Evolutionary conservation across 2,888 invertebrate genomes (phyloP).

Genomic region (Pheosia tremula): DNA sequence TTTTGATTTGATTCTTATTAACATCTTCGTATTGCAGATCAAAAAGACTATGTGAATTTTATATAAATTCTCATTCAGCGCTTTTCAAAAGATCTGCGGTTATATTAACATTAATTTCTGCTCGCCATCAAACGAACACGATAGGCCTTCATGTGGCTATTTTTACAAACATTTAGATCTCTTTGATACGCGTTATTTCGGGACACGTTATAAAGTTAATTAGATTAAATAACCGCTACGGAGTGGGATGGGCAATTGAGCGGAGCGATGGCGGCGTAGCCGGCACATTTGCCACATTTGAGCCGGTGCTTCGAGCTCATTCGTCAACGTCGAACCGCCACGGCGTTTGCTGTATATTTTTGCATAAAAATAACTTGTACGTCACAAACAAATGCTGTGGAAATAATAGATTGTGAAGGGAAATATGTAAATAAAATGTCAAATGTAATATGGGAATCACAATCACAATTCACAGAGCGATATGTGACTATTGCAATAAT

Average conservation of each 20-base stretch:
- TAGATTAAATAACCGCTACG: slow-evolving; percentile 45
- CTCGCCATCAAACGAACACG: slow-evolving; percentile 29
- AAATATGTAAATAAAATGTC: slow-evolving; percentile 9
- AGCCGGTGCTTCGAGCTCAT: slow-evolving; percentile 49
- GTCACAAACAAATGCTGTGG: slow-evolving; percentile 42
- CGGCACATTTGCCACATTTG: slow-evolving; percentile 43
- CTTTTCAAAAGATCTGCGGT: background rate
- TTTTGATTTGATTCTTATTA: background rate
- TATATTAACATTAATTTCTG: slow-evolving; percentile 4
- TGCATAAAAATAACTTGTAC: slow-evolving; percentile 67
- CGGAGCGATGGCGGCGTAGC: slow-evolving; percentile 38
- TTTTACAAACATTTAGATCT: slow-evolving; percentile 33
- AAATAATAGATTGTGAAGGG: slow-evolving; percentile 42
- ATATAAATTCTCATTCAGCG: background rate
- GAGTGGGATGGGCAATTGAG: slow-evolving; percentile 60
- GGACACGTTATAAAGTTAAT: slow-evolving; percentile 38
- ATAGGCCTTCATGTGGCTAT: slow-evolving; percentile 37
- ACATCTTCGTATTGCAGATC: background rate
- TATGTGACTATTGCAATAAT: no score
- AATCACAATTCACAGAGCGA: no score
- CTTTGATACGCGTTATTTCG: slow-evolving; percentile 43
- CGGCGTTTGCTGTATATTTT: slow-evolving; percentile 68
- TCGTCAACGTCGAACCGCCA: slow-evolving; percentile 63
- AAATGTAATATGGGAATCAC: slow-evolving; percentile 7
- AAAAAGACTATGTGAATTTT: background rate